These are phyloP conservation scores for Caiman crocodilus DNA, from an alignment of 2,797 vertebrate genomes.

Conservation along the genomic window DNA sequence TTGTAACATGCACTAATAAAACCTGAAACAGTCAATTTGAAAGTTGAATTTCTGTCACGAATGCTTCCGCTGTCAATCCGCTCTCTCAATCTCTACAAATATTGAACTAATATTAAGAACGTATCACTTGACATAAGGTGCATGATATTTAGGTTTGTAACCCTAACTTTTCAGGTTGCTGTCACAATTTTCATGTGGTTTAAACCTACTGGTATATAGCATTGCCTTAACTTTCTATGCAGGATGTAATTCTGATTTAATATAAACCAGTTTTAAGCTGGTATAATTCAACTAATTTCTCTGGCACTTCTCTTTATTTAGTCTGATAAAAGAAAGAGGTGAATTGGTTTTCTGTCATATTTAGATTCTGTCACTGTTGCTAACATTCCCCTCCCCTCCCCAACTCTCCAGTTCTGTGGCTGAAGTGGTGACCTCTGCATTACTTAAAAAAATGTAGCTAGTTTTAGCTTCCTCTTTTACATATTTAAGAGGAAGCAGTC, in stretches of 20 bases:
- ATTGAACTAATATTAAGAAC: not conserved
- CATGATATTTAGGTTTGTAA: rapidly evolving
- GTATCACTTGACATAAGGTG: rapidly evolving
- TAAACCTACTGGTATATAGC: rapidly evolving
- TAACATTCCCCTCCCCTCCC: not conserved
- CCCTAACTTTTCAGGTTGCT: not conserved
- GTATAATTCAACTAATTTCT: rapidly evolving
- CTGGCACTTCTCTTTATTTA: not conserved
- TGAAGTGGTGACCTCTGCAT: not conserved
- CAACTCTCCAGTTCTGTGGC: not conserved
- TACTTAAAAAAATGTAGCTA: not conserved
- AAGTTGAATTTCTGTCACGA: not conserved
- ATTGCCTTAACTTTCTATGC: not conserved
- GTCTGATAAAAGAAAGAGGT: not conserved
- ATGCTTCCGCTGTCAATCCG: not conserved
- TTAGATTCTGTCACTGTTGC: rapidly evolving
- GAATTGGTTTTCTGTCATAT: not conserved
- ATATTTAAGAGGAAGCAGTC: constrained; percentile 57
- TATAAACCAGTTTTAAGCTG: not conserved
- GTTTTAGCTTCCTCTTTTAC: constrained; percentile 62
- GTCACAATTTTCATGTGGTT: rapidly evolving
- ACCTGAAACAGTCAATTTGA: not conserved
- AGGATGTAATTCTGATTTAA: not conserved
- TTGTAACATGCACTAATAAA: not conserved
- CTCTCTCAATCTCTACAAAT: not conserved